Evolutionary conservation across 1,140 invertebrate genomes (phyloP).

Genomic region (Nylanderia fulva): DNA sequence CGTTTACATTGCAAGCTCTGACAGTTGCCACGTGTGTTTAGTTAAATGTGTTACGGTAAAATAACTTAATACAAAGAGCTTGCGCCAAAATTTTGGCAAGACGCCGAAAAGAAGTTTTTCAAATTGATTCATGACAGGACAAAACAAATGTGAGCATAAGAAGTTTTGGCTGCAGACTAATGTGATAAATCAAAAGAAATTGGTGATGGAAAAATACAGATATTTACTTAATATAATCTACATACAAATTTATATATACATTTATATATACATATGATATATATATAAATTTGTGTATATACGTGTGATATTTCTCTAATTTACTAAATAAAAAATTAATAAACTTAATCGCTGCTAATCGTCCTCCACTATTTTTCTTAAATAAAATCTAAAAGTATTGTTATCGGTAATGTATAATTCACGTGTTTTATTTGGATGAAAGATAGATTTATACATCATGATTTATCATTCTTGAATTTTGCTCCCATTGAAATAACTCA

Average conservation of each 20-base stretch:
- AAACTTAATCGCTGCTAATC: background rate
- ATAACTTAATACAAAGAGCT: background rate
- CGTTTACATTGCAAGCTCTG: background rate
- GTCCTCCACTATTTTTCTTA: background rate
- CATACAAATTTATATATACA: background rate
- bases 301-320: background rate
- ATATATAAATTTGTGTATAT: no score
- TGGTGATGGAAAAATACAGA: background rate
- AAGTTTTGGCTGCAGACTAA: background rate
- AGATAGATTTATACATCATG: no score
- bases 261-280: no score
- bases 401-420: background rate
- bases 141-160: background rate
- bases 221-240: background rate
- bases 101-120: slow-evolving; percentile 38
- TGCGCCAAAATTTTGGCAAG: slow-evolving; percentile 18
- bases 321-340: background rate
- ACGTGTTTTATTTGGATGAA: background rate
- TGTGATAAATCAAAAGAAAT: background rate
- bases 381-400: background rate
- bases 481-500: background rate
- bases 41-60: background rate
- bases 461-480: background rate
- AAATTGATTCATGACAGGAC: slow-evolving; percentile 27
- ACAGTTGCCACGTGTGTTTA: slow-evolving; percentile 27